Base-by-base conservation (phyloP, 2,797 vertebrate species). In the Paratrypauchen microcephalus region DNA sequence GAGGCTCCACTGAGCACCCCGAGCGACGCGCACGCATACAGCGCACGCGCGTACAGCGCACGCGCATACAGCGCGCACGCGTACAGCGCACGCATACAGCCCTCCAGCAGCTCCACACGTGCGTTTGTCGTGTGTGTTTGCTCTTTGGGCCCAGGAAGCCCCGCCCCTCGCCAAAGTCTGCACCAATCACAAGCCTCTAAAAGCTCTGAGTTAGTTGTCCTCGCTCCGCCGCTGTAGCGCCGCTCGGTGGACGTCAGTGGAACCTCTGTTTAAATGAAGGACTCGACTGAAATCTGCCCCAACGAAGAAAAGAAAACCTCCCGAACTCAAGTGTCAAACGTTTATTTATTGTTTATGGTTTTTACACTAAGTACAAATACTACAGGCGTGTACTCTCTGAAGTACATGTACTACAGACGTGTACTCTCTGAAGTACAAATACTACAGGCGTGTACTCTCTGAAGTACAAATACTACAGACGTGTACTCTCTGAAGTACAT, bases 241-340 rank as follows among this genome's bases (percentile, higher is more conserved):
- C 18, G 9, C 57, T 36, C 57, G 11, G 28, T 59, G 56, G 56
- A 18, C 6, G 1, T 58, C 56, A 58, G 56, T 58, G 57, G 57
- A 59, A 59, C 18, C 8, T 64, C 24, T 64, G 62, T 64, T 64
- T 26, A 24, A 64, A 45, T 47, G 61, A 64, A 47, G 61, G 62
- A 64, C 36, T 24, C 1, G n/a, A 21, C 26, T 26, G 16, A 30
- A 45, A 62, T 16, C 36, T 41, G 36, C 55, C 24, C 23, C 5
- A n/a, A 59, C 9, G 32, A 59, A 9, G 19, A 59, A 59, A 32
- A 59, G 1, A 28, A 57, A 58, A 58, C 15, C 7, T 36, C 41
- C 36, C 6, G 6, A 16, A 19, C 47, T 48, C 47, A 23, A 23
- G 11, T 23, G 12, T 63, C 39, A 45, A 63, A 62, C 45, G 39